Conservation (phyloP, 1,140 invertebrate species). For the Palaemon carinicauda region DNA sequence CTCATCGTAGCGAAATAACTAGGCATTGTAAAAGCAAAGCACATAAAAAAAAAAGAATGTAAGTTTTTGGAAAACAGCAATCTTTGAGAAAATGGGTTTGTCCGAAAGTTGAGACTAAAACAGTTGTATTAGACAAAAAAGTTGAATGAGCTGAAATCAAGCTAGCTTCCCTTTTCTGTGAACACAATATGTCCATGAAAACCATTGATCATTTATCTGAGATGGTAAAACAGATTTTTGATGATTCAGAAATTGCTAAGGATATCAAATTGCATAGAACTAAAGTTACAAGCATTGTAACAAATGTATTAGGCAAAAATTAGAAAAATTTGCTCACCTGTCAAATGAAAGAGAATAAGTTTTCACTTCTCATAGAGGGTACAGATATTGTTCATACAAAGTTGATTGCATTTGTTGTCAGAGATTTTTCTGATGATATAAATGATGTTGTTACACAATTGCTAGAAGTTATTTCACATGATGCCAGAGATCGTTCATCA, state of each 20-base stretch:
- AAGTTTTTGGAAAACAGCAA: not conserved
- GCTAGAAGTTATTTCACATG: too few relatives aligned
- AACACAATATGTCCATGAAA: conserved; percentile 32
- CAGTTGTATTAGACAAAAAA: not conserved
- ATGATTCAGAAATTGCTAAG: conserved; percentile 28
- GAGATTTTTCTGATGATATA: too few relatives aligned
- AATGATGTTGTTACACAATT: too few relatives aligned
- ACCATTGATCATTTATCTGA: conserved; percentile 22
- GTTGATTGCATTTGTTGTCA: too few relatives aligned
- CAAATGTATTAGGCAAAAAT: too few relatives aligned
- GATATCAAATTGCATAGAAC: conserved; percentile 24
- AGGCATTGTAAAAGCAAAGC: conserved; percentile 2
- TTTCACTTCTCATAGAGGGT: too few relatives aligned
- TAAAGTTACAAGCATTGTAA: conserved; percentile 25
- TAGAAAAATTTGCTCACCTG: too few relatives aligned
- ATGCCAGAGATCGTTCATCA: too few relatives aligned
- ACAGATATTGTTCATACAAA: too few relatives aligned
- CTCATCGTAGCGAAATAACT: conserved; percentile 20
- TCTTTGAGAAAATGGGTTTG: conserved; percentile 16
- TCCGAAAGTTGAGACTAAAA: conserved; percentile 12
- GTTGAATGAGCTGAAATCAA: too few relatives aligned
- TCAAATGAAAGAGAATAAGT: too few relatives aligned
- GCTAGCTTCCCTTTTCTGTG: not conserved
- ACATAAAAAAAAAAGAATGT: conserved; percentile 18
- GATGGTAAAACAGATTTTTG: conserved; percentile 7